These are phyloP conservation scores for Dascyllus trimaculatus DNA, from an alignment of 2,113 vertebrate genomes.

Conservation along the genomic window DNA sequence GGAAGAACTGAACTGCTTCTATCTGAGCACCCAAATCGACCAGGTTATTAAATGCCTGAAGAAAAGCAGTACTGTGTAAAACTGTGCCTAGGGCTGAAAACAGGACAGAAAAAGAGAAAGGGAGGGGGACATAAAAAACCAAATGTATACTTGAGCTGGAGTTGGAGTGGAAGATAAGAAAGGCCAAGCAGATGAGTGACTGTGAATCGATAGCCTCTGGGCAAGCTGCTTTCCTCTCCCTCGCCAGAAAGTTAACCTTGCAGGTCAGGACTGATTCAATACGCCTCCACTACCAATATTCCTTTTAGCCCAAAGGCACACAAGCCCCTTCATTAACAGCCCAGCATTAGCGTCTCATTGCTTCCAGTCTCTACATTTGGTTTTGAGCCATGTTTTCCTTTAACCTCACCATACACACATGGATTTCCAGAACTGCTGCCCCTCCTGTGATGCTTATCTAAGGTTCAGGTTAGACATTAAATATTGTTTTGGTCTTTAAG, in stretches of 20 bases:
- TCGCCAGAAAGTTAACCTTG: slow-evolving; percentile 68
- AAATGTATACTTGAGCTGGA: slow-evolving; percentile 47
- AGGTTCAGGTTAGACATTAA: background rate
- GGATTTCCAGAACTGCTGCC: slow-evolving; percentile 1
- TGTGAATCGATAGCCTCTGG: slow-evolving; percentile 66
- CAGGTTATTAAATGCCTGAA: background rate
- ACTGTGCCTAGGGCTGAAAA: slow-evolving; percentile 13
- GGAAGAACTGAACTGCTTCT: background rate
- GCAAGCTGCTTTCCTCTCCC: slow-evolving; percentile 38
- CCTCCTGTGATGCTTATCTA: background rate
- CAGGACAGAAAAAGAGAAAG: background rate
- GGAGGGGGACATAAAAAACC: slow-evolving; percentile 20
- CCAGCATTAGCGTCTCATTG: slow-evolving; percentile 26
- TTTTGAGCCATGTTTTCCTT: background rate
- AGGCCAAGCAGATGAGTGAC: slow-evolving; percentile 63
- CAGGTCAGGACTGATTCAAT: slow-evolving; percentile 64
- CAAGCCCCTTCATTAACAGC: slow-evolving; percentile 56
- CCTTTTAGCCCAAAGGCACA: slow-evolving; percentile 47
- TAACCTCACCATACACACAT: slow-evolving; percentile 1
- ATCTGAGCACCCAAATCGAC: slow-evolving; percentile 1
- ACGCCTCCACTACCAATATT: slow-evolving; percentile 50
- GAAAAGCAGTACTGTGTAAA: background rate
- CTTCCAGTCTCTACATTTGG: background rate
- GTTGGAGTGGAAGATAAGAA: slow-evolving; percentile 49
- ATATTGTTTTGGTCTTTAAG: background rate